Evolutionary conservation across 2,888 invertebrate genomes (phyloP).

Genomic region (Melolontha melolontha): DNA sequence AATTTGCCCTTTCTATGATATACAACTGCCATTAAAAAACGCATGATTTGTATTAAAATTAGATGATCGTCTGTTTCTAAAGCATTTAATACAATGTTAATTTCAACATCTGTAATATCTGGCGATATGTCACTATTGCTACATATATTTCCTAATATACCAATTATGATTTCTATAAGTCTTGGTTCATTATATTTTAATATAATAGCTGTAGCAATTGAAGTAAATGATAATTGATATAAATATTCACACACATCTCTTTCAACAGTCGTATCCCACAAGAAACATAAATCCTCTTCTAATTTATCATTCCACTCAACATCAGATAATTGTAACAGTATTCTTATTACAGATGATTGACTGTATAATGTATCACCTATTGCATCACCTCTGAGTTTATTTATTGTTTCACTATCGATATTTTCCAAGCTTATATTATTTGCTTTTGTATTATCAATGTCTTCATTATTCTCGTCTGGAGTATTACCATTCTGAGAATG

Average conservation of each 20-base stretch:
- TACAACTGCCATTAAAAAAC: slow-evolving; percentile 71
- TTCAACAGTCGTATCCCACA: slow-evolving; percentile 90
- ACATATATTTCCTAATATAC: slow-evolving; percentile 86
- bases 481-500: neutral
- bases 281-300: slow-evolving; percentile 79
- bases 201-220: slow-evolving; percentile 72
- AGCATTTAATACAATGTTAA: slow-evolving; percentile 70
- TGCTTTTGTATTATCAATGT: neutral
- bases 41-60: slow-evolving; percentile 79
- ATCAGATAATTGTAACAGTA: slow-evolving; percentile 73
- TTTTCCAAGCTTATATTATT: slow-evolving; percentile 52
- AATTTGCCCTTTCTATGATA: slow-evolving; percentile 46
- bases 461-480: too few species aligned
- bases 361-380: slow-evolving; percentile 86
- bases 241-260: slow-evolving; percentile 80
- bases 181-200: slow-evolving; percentile 72
- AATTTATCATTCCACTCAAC: slow-evolving; percentile 72
- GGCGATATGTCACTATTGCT: slow-evolving; percentile 71
- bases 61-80: slow-evolving; percentile 76
- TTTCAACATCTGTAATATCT: slow-evolving; percentile 69
- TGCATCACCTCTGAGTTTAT: slow-evolving; percentile 77
- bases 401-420: slow-evolving; percentile 63
- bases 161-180: slow-evolving; percentile 83
- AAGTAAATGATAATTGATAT: slow-evolving; percentile 75
- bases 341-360: slow-evolving; percentile 78